These are phyloP conservation scores for Beris chalybata DNA, from an alignment of 2,888 invertebrate species.

Conservation along the genomic window DNA sequence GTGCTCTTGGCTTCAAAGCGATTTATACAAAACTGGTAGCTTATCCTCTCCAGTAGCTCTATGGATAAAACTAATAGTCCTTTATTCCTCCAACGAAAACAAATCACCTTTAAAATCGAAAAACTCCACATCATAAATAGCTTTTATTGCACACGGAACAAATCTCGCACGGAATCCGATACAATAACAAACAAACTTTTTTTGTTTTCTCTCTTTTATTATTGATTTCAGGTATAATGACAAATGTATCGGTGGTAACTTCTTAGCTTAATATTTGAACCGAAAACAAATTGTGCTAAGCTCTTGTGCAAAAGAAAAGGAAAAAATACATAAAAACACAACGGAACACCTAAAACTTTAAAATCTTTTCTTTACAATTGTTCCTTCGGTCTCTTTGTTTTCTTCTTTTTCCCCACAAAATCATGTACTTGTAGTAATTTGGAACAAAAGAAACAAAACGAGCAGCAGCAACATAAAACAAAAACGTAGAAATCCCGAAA, in stretches of 20 bases:
- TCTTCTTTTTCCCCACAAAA: too few relatives aligned
- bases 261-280: constrained; percentile 23
- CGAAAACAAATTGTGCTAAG: not conserved
- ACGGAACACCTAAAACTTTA: not conserved
- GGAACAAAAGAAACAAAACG: too few relatives aligned
- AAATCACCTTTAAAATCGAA: too few relatives aligned
- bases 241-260: constrained; percentile 35
- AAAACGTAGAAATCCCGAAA: not conserved
- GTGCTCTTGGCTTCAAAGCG: too few relatives aligned
- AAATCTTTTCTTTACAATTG: not conserved
- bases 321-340: constrained; percentile 1
- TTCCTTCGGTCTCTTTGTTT: not conserved
- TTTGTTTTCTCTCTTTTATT: constrained; percentile 23
- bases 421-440: too few relatives aligned
- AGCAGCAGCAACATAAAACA: not conserved
- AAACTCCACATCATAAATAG: too few relatives aligned
- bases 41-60: too few relatives aligned
- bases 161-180: constrained; percentile 1
- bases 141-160: too few relatives aligned
- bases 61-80: too few relatives aligned
- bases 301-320: not conserved
- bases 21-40: too few relatives aligned
- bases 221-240: constrained; percentile 32
- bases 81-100: too few relatives aligned
- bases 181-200: constrained; percentile 32